These are phyloP conservation scores for Trichonephila clavipes DNA, from an alignment of 1,140 invertebrate genomes.

Conservation along the genomic window DNA sequence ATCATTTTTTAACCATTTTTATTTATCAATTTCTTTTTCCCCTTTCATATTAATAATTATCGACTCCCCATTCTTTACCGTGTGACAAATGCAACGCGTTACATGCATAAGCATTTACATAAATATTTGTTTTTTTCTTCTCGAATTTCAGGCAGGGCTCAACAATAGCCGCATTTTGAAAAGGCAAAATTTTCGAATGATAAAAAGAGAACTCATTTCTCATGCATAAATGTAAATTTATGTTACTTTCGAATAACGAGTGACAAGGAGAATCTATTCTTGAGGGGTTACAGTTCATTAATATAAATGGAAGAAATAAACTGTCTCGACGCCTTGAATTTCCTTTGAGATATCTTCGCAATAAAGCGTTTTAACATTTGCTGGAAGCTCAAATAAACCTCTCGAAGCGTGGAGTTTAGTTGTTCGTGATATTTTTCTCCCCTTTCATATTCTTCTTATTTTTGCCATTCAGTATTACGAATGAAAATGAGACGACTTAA, in stretches of 20 bases:
- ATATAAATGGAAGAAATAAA: slow-evolving; percentile 67
- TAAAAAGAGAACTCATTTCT: slow-evolving; percentile 40
- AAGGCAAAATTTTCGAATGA: not conserved
- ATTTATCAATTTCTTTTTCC: not conserved
- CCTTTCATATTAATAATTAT: not conserved
- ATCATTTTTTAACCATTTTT: not conserved
- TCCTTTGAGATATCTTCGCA: not conserved
- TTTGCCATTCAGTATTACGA: slow-evolving; percentile 29
- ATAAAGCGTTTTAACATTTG: slow-evolving; percentile 63
- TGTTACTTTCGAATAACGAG: slow-evolving; percentile 51
- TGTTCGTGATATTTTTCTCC: slow-evolving; percentile 41
- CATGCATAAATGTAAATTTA: slow-evolving; percentile 70
- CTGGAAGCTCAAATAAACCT: slow-evolving; percentile 48
- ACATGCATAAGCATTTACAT: not conserved
- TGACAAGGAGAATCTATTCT: slow-evolving; percentile 59
- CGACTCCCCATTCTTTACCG: not conserved
- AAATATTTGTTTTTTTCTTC: slow-evolving; percentile 7
- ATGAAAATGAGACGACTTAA: slow-evolving; percentile 62
- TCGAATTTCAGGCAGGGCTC: not conserved
- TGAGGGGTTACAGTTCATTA: slow-evolving; percentile 65
- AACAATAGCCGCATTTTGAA: slow-evolving; percentile 44
- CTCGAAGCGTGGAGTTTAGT: slow-evolving; percentile 29
- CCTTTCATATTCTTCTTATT: slow-evolving; percentile 2
- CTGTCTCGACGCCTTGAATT: slow-evolving; percentile 42
- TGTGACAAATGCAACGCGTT: not conserved